phyloP scores from a whole-genome alignment of 1,140 invertebrate species.

The Drosophila nigrodunni region DNA sequence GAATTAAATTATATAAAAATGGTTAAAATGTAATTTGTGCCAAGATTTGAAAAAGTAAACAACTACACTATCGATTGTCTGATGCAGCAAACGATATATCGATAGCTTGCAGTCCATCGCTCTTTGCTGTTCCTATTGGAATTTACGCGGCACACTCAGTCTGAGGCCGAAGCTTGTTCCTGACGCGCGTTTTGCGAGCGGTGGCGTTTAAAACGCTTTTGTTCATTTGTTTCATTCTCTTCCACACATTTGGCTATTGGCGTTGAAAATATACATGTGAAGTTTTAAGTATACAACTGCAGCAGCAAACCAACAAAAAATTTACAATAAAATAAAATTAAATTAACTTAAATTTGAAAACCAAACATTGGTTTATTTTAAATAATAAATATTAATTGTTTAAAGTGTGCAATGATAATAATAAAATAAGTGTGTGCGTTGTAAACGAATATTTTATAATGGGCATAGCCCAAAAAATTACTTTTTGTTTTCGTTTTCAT shows the following conservation, averaged over 20 bases:
- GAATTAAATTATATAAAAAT: no score
- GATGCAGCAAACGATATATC: no score
- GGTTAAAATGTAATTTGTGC: no score
- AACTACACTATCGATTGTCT: no score
- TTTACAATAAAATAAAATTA: constrained; percentile 27
- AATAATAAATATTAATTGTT: constrained; percentile 2
- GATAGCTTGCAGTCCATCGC: no score
- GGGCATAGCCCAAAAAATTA: constrained; percentile 71
- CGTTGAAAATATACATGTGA: constrained; percentile 53
- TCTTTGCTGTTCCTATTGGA: constrained; percentile 33
- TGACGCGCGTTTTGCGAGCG: constrained; percentile 62
- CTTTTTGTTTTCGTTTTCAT: constrained; percentile 62
- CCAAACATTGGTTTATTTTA: constrained; percentile 20
- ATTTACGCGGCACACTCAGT: constrained; percentile 57
- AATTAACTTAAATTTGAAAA: constrained; percentile 7
- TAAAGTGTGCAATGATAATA: constrained; percentile 33
- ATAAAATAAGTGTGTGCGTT: constrained; percentile 46
- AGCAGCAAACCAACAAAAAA: constrained; percentile 13
- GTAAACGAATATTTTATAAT: constrained; percentile 45
- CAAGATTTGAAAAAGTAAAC: no score
- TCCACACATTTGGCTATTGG: constrained; percentile 57
- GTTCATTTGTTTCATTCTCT: constrained; percentile 72
- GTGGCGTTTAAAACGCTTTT: constrained; percentile 55
- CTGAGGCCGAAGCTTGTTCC: constrained; percentile 65
- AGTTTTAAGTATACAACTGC: not conserved